Percentiles rank a stretch among this genome's conserved stretches.
Evolutionary conservation across 2,797 vertebrate genomes (phyloP).

Genomic region (Nothura maculosa): DNA sequence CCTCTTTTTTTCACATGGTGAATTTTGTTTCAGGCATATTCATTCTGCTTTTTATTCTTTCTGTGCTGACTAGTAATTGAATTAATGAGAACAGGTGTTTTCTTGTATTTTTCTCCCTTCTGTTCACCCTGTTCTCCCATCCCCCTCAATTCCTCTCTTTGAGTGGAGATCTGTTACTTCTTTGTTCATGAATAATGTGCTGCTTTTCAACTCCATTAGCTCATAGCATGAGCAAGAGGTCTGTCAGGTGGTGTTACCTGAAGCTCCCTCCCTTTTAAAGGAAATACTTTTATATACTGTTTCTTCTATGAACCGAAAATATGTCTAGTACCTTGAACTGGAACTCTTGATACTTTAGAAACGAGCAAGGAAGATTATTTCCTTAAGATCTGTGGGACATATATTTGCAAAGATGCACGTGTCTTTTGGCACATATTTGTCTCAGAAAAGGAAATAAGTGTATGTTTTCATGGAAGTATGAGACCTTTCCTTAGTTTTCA

Average conservation of each 20-base stretch:
- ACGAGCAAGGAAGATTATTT: background rate
- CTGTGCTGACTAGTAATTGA: conserved; percentile 6
- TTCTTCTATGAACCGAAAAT: background rate
- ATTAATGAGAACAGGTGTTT: conserved; percentile 51
- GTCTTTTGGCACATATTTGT: background rate
- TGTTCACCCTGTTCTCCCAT: background rate
- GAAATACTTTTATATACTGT: background rate
- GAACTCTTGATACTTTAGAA: background rate
- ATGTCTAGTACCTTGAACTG: background rate
- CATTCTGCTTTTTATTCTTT: conserved; percentile 2
- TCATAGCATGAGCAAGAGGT: background rate
- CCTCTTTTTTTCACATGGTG: background rate
- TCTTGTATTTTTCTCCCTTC: conserved; percentile 21
- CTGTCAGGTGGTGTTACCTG: conserved; percentile 6
- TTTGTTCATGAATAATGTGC: conserved; percentile 9
- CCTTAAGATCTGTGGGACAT: background rate
- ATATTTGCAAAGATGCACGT: background rate
- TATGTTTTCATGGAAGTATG: background rate
- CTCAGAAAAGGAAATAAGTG: background rate
- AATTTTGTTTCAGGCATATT: background rate
- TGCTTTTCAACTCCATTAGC: conserved; percentile 8
- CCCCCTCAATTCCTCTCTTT: background rate
- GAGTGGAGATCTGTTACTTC: background rate
- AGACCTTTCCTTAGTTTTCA: background rate
- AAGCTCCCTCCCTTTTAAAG: background rate